Evolutionary conservation across 2,113 vertebrate species (phyloP).

Genomic region (Formicarius rufipectus): DNA sequence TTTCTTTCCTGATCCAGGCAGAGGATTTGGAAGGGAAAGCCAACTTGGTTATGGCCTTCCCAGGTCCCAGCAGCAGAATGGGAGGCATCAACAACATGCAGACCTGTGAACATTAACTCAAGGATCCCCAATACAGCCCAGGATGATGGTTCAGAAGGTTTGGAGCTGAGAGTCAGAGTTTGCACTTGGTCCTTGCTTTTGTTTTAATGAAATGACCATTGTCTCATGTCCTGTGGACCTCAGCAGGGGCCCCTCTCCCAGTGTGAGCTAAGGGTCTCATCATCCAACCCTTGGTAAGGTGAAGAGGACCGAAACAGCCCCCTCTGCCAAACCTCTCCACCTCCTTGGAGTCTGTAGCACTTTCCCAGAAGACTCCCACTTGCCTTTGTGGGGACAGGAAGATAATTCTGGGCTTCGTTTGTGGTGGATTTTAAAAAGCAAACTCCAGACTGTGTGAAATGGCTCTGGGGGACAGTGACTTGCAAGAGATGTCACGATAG

Average conservation of each 20-base stretch:
- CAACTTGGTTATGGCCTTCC: not conserved
- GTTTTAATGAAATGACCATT: not conserved
- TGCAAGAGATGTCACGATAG: not conserved
- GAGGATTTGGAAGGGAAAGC: slow-evolving; percentile 31
- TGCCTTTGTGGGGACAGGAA: not conserved
- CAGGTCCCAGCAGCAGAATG: not conserved
- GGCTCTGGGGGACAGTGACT: not conserved
- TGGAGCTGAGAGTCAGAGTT: not conserved
- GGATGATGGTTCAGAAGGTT: not conserved
- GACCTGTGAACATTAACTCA: not conserved
- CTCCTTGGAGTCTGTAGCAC: not conserved
- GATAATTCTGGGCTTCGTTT: slow-evolving; percentile 14
- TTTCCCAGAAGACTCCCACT: not conserved
- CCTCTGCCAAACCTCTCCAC: not conserved
- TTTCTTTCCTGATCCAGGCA: slow-evolving; percentile 45
- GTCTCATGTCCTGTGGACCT: not conserved
- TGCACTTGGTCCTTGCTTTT: not conserved
- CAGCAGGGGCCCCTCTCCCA: not conserved
- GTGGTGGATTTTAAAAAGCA: not conserved
- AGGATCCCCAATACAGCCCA: not conserved
- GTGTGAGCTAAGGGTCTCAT: not conserved
- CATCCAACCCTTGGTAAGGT: not conserved
- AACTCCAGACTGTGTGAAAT: not conserved
- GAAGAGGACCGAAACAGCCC: not conserved
- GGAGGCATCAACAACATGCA: not conserved